Conservation (phyloP, 2,888 invertebrate genomes). For the Conus canariensis region DNA sequence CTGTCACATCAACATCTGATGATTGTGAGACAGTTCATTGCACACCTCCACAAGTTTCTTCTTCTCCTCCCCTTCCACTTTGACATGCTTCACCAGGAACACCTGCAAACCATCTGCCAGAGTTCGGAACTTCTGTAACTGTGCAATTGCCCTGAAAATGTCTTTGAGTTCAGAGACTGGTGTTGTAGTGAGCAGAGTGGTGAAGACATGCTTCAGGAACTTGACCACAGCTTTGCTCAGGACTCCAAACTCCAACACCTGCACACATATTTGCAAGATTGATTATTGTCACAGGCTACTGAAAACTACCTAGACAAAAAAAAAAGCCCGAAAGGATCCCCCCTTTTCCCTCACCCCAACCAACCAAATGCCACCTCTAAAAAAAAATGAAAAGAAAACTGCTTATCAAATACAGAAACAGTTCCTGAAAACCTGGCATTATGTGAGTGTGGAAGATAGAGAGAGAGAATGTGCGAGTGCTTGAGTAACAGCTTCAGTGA, state of each 20-base stretch:
- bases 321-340: too few species aligned
- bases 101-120: constrained; percentile 90
- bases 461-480: background rate
- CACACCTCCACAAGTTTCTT: constrained; percentile 11
- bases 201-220: constrained; percentile 88
- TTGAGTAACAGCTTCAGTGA: background rate
- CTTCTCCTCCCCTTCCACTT: background rate
- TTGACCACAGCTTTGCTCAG: constrained; percentile 88
- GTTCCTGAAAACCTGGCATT: too few species aligned
- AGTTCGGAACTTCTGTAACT: constrained; percentile 85
- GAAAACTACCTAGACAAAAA: too few species aligned
- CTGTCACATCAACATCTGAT: constrained; percentile 14
- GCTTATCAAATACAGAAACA: background rate
- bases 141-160: constrained; percentile 87
- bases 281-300: background rate
- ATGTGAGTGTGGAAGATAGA: too few species aligned
- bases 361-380: background rate
- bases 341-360: too few species aligned
- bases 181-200: constrained; percentile 86
- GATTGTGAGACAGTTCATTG: background rate
- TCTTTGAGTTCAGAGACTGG: constrained; percentile 83
- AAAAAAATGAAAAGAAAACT: background rate
- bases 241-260: constrained; percentile 92
- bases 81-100: constrained; percentile 82
- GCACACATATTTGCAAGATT: constrained; percentile 64